Base-by-base conservation (phyloP, 2,888 invertebrate species). In the Agrotis segetum region DNA sequence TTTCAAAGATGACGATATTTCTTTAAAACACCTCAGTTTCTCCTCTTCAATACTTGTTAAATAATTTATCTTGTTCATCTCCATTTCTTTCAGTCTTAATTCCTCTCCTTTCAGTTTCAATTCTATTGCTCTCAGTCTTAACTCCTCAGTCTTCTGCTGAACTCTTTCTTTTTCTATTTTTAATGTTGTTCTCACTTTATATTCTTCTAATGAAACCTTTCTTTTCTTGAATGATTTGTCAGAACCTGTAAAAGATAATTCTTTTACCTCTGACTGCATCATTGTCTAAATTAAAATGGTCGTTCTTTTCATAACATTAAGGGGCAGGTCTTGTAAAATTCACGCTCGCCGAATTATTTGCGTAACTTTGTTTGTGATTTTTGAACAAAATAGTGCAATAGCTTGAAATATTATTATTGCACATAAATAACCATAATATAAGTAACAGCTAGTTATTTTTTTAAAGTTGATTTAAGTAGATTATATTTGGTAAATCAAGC, bases 61-160 rank as follows among this genome's bases (percentile, higher is more conserved):
- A 74, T 89, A 88, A 46, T 90, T 91, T 7, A 91, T 88, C 84
- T 91, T 91, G 56, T 88, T 89, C 88, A 91, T 91, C 70, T 91
- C 91, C 9, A 86, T 84, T 75, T 91, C 91, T 64, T 90, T 89
- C 67, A 90, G 69, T 82, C 84, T 87, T 67, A 91, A 80, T 58
- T 91, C 91, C 55, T 91, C 90, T 79, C 88, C 89, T 83, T 89
- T 91, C 2, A 91, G 70, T 47, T 91, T 91, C 56, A 91, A 70
- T 64, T 91, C 91, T 46, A 91, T 67, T 17, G 91, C 91, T 81
- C 84, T 85, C 55, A 91, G 78, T 78, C 91, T 85, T 77, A 91
- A 72, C 65, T 91, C 91, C 71, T 91, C 91, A 71, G 70, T 85
- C 68, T 85, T 91, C 66, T 91, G 91, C 46, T 87, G 85, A 24